Percentiles rank a stretch among this genome's conserved stretches.
phyloP scores from a whole-genome alignment of 2,797 vertebrate species.

The Eulemur coronatus region DNA sequence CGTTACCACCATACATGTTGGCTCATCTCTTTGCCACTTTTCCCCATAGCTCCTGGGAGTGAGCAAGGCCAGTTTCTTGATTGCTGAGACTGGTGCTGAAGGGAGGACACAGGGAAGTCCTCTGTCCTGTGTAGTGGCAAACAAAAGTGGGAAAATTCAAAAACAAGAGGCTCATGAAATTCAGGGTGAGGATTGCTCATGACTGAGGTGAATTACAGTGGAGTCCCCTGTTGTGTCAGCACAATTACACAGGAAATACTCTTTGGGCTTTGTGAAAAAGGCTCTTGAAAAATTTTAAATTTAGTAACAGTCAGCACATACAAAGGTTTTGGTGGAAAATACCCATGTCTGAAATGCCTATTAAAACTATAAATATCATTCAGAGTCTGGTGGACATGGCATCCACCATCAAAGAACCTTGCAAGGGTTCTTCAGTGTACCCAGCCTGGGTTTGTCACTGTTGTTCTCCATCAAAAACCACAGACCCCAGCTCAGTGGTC shows the following conservation, averaged over 20 bases:
- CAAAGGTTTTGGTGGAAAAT: constrained; percentile 76
- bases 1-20: not conserved
- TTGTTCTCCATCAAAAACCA: not conserved
- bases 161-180: constrained; percentile 74
- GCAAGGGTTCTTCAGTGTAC: not conserved
- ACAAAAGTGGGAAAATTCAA: constrained; percentile 65
- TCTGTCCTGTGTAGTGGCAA: not conserved
- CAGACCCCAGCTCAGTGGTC: not conserved
- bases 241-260: constrained; percentile 72
- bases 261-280: constrained; percentile 75
- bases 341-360: constrained; percentile 68
- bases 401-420: not conserved
- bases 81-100: not conserved
- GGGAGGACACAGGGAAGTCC: not conserved
- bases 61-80: not conserved
- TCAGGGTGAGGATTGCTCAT: constrained; percentile 55
- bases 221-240: constrained; percentile 63
- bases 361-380: constrained; percentile 72
- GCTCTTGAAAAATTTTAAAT: constrained; percentile 73
- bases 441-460: not conserved
- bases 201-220: constrained; percentile 65
- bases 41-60: not conserved
- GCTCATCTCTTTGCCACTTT: not conserved
- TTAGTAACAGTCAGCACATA: constrained; percentile 74
- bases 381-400: not conserved